Base-by-base conservation (phyloP, 2,113 vertebrate genomes). In the Microcebus jonahi region DNA sequence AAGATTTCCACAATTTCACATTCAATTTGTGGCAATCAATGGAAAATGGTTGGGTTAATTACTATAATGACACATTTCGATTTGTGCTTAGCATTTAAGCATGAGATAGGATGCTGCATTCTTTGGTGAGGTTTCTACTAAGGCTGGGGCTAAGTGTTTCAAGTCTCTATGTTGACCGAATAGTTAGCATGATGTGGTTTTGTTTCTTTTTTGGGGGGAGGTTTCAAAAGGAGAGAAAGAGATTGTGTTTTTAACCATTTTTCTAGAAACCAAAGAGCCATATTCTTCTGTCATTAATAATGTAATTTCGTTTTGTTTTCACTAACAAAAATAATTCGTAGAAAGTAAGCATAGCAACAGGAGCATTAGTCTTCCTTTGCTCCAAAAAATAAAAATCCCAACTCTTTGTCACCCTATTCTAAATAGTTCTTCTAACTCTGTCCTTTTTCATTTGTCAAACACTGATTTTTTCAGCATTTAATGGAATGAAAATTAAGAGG, bases 291-390 rank as follows among this genome's bases (percentile, higher is more conserved):
- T 25, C 50, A 70, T 67, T 76, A 75, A 14, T 75, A 63, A 79
- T 84, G 1, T 80, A 67, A 91, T 94, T 91, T 92, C 36, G 75
- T 82, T 96, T 92, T 88, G 29, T 90, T 61, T 86, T 86, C 31
- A 67, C 17, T 57, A 95, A 82, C 10, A 93, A 95, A 89, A 82
- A 45, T 27, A 81, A 34, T 67, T 67, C 70, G 1, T 63, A 50
- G 36, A 15, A 79, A 90, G 13, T 34, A 81, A 92, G 21, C 42
- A 92, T 45, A 77, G 63, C 11, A 68, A 27, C 2, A 36, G 21
- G 5, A 93, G 31, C 4, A 48, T 67, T 83, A 50, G 79, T 73
- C 31, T 63, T 88, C 36, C 53, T 57, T 82, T 39, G 9, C 61
- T 75, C 48, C 76, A 65, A 45, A 75, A 81, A 55, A 82, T 17